phyloP scores from a whole-genome alignment of 2,113 vertebrate species.

The Etheostoma spectabile region DNA sequence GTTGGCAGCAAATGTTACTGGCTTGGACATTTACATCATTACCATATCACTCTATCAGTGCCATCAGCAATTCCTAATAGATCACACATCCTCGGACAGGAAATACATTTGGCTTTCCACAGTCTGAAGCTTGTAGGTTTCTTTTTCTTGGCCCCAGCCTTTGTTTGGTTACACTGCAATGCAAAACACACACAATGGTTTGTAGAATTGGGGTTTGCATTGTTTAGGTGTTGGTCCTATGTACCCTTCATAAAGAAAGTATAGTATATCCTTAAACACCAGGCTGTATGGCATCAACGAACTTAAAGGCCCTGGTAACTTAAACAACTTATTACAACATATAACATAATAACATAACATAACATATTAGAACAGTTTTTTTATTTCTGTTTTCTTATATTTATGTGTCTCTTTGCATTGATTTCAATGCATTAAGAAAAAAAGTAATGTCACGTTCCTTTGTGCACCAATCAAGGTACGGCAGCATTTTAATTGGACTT shows the following conservation, averaged over 20 bases:
- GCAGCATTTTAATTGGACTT: background rate
- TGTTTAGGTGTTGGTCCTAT: background rate
- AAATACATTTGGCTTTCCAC: slow-evolving; percentile 15
- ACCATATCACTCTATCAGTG: slow-evolving; percentile 47
- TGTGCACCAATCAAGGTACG: background rate
- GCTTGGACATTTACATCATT: slow-evolving; percentile 37
- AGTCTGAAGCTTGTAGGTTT: slow-evolving; percentile 23
- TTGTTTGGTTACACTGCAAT: background rate
- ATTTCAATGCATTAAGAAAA: background rate
- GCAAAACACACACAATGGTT: background rate
- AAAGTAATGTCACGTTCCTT: background rate
- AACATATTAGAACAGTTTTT: background rate
- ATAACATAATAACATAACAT: too few relatives aligned
- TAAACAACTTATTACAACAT: background rate
- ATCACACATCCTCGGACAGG: slow-evolving; percentile 26
- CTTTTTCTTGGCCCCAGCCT: slow-evolving; percentile 1
- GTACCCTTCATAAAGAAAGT: background rate
- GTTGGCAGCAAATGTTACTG: slow-evolving; percentile 31
- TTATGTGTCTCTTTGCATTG: background rate
- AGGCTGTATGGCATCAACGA: background rate
- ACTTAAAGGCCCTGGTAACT: background rate
- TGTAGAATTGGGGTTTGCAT: background rate
- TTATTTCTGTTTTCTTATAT: background rate
- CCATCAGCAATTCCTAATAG: slow-evolving; percentile 39
- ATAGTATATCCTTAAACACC: background rate